Evolutionary conservation across 53 echinoderm and acorn worm genomes (phyloP), one percentile per base, ranked within the genome.

Genomic region (Temnopleurus reevesii): DNA sequence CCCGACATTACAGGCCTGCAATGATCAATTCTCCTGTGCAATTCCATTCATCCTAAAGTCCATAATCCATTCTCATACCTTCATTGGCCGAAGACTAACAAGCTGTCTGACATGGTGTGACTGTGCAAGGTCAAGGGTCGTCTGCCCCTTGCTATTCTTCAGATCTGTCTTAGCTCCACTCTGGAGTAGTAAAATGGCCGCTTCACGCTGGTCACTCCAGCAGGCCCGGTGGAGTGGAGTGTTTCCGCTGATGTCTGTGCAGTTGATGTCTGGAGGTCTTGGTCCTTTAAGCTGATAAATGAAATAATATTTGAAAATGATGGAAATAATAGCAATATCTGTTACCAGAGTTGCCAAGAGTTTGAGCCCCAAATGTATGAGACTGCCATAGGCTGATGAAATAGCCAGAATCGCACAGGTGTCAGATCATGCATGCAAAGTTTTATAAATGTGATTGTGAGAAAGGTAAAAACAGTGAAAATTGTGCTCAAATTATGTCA

Each of bases 231-330:
- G 93, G 41, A 99, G 91, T 9, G 99, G 94, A 12, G 99, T 96
- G 77, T 99, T 96, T 6, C 96, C 95, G 4, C 86, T 93, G 5
- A 82, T 46, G 64, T 99, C 94, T 12, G 71, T 59, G 82, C 99
- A 96, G 77, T 99, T 99, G 15, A 99, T 91, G 55, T 94, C 94
- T 0, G 99, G 99, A 12, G 99, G 99, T 30, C 93, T 90, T 26
- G 90, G 46, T 30, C 94, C 94, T 53, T 44, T 79, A 8, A 99
- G 81, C 99, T 99, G 25, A 83, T 27, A 86, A 89, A 77, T 53
- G 34, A 35, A 81, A 46, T 0, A 5, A 81, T 2, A 60, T n/a
- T n/a, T n/a, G 8, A 0, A 76, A 76, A 59, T 59, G 31, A 59
- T 59, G 28, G 28, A 59, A 26, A 59, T 8, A 59, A n/a, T n/a